Conservation (phyloP, 2,797 vertebrate species). For the Sternotherus odoratus region DNA sequence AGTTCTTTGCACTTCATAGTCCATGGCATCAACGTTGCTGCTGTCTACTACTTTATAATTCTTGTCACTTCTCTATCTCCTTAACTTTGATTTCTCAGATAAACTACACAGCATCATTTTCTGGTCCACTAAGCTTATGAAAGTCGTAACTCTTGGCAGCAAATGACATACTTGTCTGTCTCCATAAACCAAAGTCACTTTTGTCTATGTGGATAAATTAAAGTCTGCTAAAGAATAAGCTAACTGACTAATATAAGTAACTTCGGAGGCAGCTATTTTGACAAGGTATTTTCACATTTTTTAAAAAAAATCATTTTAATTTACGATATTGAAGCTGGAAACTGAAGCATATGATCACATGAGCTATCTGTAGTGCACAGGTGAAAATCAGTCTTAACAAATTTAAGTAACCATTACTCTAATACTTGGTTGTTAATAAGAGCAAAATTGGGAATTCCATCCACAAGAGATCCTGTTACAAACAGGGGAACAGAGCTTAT, state of each 20-base stretch:
- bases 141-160: background rate
- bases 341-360: background rate
- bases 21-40: background rate
- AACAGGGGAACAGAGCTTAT: background rate
- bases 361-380: background rate
- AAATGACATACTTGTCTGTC: background rate
- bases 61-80: background rate
- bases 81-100: background rate
- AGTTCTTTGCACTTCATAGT: background rate
- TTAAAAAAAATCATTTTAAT: background rate
- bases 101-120: background rate
- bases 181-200: background rate
- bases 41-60: background rate
- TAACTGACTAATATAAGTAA: background rate
- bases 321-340: background rate
- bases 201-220: background rate
- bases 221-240: background rate
- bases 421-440: background rate
- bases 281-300: background rate
- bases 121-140: background rate
- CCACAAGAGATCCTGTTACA: background rate
- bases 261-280: background rate
- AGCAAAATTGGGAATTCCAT: background rate
- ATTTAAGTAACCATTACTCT: background rate
- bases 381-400: background rate